A percentile compares a stretch with the other conserved stretches of the same genome.
Evolutionary conservation across 37 sponge, comb jelly and placozoan genomes (phyloP).

Genomic region (Petrosia ficiformis): DNA sequence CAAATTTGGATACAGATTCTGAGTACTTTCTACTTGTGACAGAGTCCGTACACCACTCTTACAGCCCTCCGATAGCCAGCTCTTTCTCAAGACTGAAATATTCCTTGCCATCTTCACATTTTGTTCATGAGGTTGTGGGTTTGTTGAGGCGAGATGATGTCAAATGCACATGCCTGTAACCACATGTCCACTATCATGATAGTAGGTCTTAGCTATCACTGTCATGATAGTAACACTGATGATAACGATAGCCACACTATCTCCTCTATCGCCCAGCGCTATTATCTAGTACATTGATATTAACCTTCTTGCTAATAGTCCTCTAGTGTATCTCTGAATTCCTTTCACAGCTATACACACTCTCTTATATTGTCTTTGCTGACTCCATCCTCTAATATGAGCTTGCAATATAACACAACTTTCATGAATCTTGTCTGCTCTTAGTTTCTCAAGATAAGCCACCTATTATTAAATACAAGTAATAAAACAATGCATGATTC

Average conservation of each 20-base stretch:
- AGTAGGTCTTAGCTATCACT: no score
- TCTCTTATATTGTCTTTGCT: constrained; percentile 34
- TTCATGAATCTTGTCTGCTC: constrained; percentile 50
- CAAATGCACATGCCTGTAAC: no score
- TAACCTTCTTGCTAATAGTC: constrained; percentile 56
- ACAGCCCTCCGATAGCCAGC: no score
- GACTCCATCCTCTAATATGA: constrained; percentile 64
- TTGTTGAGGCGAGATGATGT: no score
- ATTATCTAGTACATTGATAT: neutral
- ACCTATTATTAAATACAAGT: constrained; percentile 30
- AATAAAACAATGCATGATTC: neutral
- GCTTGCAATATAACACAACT: constrained; percentile 77
- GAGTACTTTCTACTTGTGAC: no score
- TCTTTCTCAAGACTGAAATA: no score
- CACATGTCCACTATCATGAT: no score
- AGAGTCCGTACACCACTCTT: no score
- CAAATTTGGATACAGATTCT: no score
- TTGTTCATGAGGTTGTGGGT: no score
- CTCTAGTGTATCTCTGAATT: constrained; percentile 69
- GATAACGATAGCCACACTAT: neutral
- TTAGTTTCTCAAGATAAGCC: constrained; percentile 86
- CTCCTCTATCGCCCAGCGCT: constrained; percentile 1
- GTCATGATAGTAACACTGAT: no score
- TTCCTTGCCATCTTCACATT: no score
- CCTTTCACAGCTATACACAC: constrained; percentile 32